Percentiles rank a stretch among this genome's conserved stretches.
These are phyloP conservation scores for Falco peregrinus DNA, from an alignment of 2,797 vertebrate genomes.

Conservation along the genomic window DNA sequence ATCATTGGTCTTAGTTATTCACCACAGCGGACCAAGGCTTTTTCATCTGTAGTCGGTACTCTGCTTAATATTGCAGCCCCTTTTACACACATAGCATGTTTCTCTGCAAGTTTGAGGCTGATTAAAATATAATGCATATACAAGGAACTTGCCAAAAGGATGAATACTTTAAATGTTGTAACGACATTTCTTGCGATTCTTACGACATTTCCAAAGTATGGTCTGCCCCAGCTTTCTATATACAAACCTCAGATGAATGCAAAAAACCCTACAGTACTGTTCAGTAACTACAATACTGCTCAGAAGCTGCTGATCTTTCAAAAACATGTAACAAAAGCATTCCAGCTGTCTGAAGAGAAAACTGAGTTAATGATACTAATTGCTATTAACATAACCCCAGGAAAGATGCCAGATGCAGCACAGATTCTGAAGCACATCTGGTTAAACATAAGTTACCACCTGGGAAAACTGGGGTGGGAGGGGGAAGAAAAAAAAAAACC, in stretches of 20 bases:
- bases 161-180: background rate
- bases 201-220: background rate
- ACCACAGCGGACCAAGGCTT: background rate
- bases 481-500: background rate
- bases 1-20: background rate
- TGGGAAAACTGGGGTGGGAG: background rate
- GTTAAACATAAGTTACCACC: background rate
- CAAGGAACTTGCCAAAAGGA: background rate
- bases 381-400: background rate
- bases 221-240: background rate
- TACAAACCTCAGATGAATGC: background rate
- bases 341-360: background rate
- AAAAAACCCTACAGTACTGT: background rate
- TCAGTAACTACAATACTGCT: background rate
- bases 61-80: background rate
- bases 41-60: background rate
- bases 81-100: background rate
- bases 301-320: background rate
- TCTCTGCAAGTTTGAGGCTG: background rate
- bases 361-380: background rate
- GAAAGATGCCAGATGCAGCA: background rate
- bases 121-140: background rate
- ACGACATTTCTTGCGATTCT: background rate
- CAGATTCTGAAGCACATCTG: background rate
- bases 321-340: background rate